These are phyloP conservation scores for Drosophila sturtevanti DNA, from an alignment of 1,140 invertebrate genomes.

Conservation along the genomic window DNA sequence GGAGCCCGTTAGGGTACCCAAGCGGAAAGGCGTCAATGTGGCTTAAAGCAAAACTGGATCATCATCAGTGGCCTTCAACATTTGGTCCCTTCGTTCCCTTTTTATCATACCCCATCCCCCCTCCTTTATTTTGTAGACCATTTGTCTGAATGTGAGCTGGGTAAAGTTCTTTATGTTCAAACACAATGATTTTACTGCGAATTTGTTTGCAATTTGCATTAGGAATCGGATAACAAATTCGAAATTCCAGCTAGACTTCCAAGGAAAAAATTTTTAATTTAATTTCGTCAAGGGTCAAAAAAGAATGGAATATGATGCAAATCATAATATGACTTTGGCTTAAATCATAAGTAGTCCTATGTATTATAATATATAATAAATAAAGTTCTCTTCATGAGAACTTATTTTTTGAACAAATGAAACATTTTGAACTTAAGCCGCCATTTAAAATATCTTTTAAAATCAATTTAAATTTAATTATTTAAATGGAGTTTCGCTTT, in stretches of 20 bases:
- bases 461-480: too few species aligned
- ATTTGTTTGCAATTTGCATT: constrained; percentile 31
- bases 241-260: neutral
- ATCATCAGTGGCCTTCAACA: constrained; percentile 37
- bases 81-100: constrained; percentile 17
- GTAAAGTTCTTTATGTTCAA: neutral
- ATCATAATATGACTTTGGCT: neutral
- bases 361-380: too few species aligned
- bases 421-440: too few species aligned
- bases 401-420: too few species aligned
- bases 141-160: constrained; percentile 19
- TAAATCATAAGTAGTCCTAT: too few species aligned
- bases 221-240: neutral
- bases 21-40: constrained; percentile 53
- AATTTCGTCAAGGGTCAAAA: neutral
- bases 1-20: constrained; percentile 43
- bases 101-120: too few species aligned
- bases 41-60: constrained; percentile 22
- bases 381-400: too few species aligned
- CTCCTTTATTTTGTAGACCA: constrained; percentile 8
- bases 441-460: too few species aligned
- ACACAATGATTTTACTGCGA: constrained; percentile 41
- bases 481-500: too few species aligned
- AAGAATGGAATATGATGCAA: neutral
- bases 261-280: neutral